Base-by-base conservation (phyloP, 2,113 vertebrate genomes). In the Dendropsophus ebraccatus region DNA sequence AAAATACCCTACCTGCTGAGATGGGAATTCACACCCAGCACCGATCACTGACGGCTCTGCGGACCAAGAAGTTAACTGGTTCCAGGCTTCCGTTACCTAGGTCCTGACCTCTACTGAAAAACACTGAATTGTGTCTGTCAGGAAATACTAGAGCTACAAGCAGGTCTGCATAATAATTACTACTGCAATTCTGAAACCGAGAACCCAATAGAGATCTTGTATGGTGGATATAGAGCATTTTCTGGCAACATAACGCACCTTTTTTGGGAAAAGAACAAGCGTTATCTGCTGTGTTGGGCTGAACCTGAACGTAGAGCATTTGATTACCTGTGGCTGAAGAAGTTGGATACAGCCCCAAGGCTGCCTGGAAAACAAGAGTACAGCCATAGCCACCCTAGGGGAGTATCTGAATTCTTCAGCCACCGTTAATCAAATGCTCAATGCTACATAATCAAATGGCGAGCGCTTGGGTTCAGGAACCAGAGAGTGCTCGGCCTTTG, bases 1-100 rank as follows among this genome's bases (percentile, higher is more conserved):
- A 32, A 35, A 32, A 78, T 28, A 56, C 50, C 73, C 56, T 21
- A 78, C 76, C 76, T 79, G 76, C 76, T 79, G 76, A 58, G 52
- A 54, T 37, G 76, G 76, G 76, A 79, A 79, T 79, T 79, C 52
- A 37, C 12, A 54, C 52, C n/a, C n/a, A 30, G 74, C 76, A 23
- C 7, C 32, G 74, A 78, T 21, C 75, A n/a, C 32, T 56, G 41
- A 54, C 5, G 49, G 50, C 17, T 54, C 75, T 19, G 52, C 32
- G 35, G 37, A 35, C 50, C 52, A n/a, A 37, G 32, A 58, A 11
- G 32, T 32, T 79, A 79, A 79, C 76, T 56, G 21, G 52, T 52
- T 56, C 50, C 76, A 79, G 76, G 76, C 32, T 79, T 79, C 12
- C 2, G 76, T 78, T 78, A 32, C 28, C 30, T 11, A 78, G n/a